A percentile compares a stretch with the other conserved stretches of the same genome.
These are phyloP conservation scores for Drosophila cognata DNA, from an alignment of 2,888 invertebrate genomes.

Conservation along the genomic window DNA sequence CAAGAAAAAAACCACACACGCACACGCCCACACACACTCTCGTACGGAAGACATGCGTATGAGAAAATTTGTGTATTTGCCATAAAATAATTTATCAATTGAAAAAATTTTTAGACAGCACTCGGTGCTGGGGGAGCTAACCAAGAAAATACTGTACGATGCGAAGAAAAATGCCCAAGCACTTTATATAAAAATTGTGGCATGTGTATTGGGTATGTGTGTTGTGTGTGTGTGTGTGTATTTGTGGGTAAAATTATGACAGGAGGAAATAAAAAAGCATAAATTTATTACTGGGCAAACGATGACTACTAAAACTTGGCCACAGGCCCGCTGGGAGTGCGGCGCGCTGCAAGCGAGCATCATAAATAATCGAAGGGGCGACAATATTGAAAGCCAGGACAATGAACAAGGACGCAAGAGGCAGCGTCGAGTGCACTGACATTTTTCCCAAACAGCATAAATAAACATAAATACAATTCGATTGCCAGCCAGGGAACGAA, in stretches of 20 bases:
- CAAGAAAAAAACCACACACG: conserved; percentile 39
- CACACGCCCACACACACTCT: conserved; percentile 16
- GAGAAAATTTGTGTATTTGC: conserved; percentile 79
- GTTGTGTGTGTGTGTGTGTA: conserved; percentile 48
- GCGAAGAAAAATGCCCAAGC: conserved; percentile 68
- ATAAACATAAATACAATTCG: conserved; percentile 64
- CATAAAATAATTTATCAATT: conserved; percentile 82
- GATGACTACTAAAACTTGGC: conserved; percentile 80
- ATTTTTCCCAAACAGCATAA: conserved; percentile 56
- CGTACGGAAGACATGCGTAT: conserved; percentile 54
- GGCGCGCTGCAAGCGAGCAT: conserved; percentile 66
- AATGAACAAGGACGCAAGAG: conserved; percentile 42
- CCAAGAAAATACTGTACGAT: conserved; percentile 37
- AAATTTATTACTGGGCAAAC: conserved; percentile 79
- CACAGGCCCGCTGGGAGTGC: conserved; percentile 68
- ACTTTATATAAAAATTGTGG: conserved; percentile 51
- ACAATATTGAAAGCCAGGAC: conserved; percentile 75
- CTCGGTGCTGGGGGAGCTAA: conserved; percentile 17
- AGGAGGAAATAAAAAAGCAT: conserved; percentile 82
- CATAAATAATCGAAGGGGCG: conserved; percentile 81
- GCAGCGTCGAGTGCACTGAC: conserved; percentile 54
- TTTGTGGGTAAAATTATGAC: conserved; percentile 81
- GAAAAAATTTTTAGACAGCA: conserved; percentile 70
- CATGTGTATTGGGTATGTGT: conserved; percentile 22
- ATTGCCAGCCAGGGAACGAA: conserved; percentile 30